Evolutionary conservation across 1,140 invertebrate genomes (phyloP), one percentile per base, ranked within the genome.

Genomic region (Belonocnema kinseyi): DNA sequence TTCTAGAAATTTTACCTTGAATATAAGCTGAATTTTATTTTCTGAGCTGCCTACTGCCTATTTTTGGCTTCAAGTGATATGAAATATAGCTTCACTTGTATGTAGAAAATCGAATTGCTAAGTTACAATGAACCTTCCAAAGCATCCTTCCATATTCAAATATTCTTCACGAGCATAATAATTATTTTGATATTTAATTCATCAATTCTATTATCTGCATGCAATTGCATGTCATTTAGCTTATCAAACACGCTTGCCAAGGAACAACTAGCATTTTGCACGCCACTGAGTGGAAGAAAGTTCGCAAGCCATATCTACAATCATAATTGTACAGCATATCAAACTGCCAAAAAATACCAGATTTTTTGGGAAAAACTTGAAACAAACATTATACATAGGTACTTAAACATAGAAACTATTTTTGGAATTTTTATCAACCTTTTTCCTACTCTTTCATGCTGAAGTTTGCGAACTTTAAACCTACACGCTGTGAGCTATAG

Each of bases 401-500:
- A 11, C 8, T 46, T 46, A 46, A 58, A 58, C 26, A 58, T 58
- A 58, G 56, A 58, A 58, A 58, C 21, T 58, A 58, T 58, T 58
- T 58, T 58, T 26, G 17, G 11, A 58, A 21, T 21, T 26, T 58
- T 58, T 11, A 21, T 21, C 0, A 58, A 58, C 33, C 56, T 58
- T 58, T 58, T 58, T 58, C 56, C 19, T 21, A 58, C 56, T 58
- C 56, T 12, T 58, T 58, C 11, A 12, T 58, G 19, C 12, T 26
- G 11, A 58, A 58, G 26, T 58, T 26, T 58, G 56, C 19, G 19
- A 58, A 58, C 26, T 58, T 12, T 26, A 33, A 70, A 66, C 72
- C 76, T 76, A 72, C 56, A 61, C 78, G 86, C 86, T 90, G 88
- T 88, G 87, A 90, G 89, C 88, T 90, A 86, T 86, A 88, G 83